A percentile compares a stretch with the other conserved stretches of the same genome.
Evolutionary conservation across 2,113 vertebrate species (phyloP).

Genomic region (Zingel zingel): DNA sequence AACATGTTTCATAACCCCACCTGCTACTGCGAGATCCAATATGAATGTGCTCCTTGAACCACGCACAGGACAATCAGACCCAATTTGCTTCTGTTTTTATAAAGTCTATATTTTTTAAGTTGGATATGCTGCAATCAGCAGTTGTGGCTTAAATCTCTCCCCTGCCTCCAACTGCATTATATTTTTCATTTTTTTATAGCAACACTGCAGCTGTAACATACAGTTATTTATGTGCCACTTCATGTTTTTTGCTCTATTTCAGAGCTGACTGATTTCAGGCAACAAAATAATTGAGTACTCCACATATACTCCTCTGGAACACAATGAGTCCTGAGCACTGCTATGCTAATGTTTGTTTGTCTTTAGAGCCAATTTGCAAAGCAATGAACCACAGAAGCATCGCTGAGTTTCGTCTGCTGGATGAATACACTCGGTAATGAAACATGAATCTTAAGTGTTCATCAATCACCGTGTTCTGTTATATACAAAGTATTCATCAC

Average conservation of each 20-base stretch:
- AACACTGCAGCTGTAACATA: slow-evolving; percentile 9
- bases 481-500: slow-evolving; percentile 30
- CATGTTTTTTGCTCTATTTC: slow-evolving; percentile 41
- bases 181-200: not conserved
- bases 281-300: slow-evolving; percentile 37
- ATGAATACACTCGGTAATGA: slow-evolving; percentile 71
- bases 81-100: slow-evolving; percentile 16
- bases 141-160: slow-evolving; percentile 10
- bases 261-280: slow-evolving; percentile 46
- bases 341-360: slow-evolving; percentile 66
- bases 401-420: slow-evolving; percentile 31
- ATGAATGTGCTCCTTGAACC: slow-evolving; percentile 47
- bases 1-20: slow-evolving; percentile 41
- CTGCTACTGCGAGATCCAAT: slow-evolving; percentile 45
- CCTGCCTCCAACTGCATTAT: slow-evolving; percentile 12
- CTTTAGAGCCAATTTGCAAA: slow-evolving; percentile 51
- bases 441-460: slow-evolving; percentile 59
- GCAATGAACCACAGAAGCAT: slow-evolving; percentile 54
- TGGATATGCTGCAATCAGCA: slow-evolving; percentile 44
- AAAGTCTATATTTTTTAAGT: slow-evolving; percentile 43
- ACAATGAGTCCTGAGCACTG: slow-evolving; percentile 25
- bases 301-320: slow-evolving; percentile 29
- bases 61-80: slow-evolving; percentile 37
- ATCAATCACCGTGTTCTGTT: slow-evolving; percentile 55
- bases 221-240: slow-evolving; percentile 17